Evolutionary conservation across 1,140 invertebrate species (phyloP), one percentile per base, ranked within the genome.

Genomic region (Drosophila melanica): DNA sequence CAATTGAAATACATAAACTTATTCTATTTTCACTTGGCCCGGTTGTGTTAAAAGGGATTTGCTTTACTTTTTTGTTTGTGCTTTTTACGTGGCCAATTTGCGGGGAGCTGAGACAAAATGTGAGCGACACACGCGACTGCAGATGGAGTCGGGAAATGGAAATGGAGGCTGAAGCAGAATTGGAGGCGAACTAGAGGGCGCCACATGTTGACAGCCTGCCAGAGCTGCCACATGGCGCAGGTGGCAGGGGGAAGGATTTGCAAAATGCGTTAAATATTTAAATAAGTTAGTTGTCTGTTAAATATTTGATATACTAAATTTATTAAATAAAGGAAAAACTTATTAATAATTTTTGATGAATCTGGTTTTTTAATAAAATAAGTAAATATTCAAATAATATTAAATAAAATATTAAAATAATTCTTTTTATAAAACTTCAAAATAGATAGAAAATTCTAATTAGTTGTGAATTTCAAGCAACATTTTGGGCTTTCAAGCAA

Each of bases 191-290:
- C 14, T 35, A 58, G 47, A 55, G 55, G 75, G 66, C 54, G 79
- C 67, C 80, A 84, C 77, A 85, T 84, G 81, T 77, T 80, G 81
- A 80, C 77, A 85, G 81, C 47, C 42, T 18, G 50, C 42, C 50
- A 64, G 51, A 42, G 27, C 41, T 18, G 51, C 53, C 68, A 59
- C 47, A 51, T 45, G 53, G 53, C 54, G 37, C 16, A 23, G 0
- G 2, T 23, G 20, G 20, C 4, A 23, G 3, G 2, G n/a, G 5
- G 6, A 27, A 5, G 27, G 4, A 9, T 45, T 68, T 59, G 60
- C 54, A 65, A 65, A 51, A 73, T 71, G 33, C 27, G 18, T 8
- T 39, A 7, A n/a, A 54, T 18, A 9, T 35, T 35, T 35, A 35
- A 35, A 10, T 9, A 35, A 35, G 33, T 35, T 35, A 35, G 2